Evolutionary conservation across 2,113 vertebrate genomes (phyloP), one percentile per base, ranked within the genome.

Genomic region (Merops nubicus): DNA sequence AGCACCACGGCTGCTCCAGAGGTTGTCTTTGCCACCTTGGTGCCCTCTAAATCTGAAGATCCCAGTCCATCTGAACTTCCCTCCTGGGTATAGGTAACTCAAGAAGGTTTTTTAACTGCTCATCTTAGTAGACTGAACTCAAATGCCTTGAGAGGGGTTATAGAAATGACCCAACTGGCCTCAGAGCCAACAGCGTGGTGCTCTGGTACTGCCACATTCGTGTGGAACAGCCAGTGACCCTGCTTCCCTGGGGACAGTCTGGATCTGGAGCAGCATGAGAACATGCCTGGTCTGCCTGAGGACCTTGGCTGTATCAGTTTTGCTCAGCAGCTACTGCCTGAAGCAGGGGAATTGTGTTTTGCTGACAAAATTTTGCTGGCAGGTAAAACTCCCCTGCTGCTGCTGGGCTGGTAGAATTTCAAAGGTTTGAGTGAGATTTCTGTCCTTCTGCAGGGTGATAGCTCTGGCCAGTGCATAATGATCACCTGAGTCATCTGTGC

Each of bases 141-240:
- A 5, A 7, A 40, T 56, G 6, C 14, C 42, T 65, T 33, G 33
- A 16, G 33, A 40, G 25, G 9, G 17, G 22, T 7, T 36, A 0
- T 22, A 54, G 54, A 9, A 77, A 10, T 4, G 28, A 9, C 45
- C 40, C 21, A 34, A 28, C 6, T 15, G 13, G 0, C 22, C 68
- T 33, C 0, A 1, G 48, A 63, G 47, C 13, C 65, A 17, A 0
- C 3, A 36, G 31, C 19, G 0, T 3, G 5, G 18, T n/a, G n/a
- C n/a, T n/a, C n/a, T n/a, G n/a, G n/a, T 26, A 8, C 10, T 47
- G 73, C 23, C 45, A 17, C 17, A 1, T 56, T 42, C 0, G 0
- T 2, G 9, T 9, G 47, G 0, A 22, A 26, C 63, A 69, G 40
- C 36, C 51, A 53, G 25, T 42, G 45, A 68, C 6, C 11, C 43